These are phyloP conservation scores for Troglohyphantes excavatus DNA, from an alignment of 2,888 invertebrate species.

Conservation along the genomic window DNA sequence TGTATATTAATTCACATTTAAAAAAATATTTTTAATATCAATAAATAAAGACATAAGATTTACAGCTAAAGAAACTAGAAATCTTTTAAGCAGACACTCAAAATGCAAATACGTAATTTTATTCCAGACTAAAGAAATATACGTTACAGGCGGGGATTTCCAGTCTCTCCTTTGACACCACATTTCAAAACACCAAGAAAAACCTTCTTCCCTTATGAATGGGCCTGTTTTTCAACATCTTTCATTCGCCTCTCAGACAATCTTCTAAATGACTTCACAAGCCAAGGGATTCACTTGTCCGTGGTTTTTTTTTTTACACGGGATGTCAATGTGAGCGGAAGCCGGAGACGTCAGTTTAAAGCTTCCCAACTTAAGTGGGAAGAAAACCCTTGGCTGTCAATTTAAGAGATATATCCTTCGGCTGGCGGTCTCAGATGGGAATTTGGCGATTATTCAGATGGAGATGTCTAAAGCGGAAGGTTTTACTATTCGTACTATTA, in stretches of 20 bases:
- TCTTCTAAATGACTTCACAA: conserved; percentile 38
- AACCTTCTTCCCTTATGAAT: background rate
- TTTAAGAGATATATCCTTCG: conserved; percentile 56
- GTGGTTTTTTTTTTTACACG: conserved; percentile 2
- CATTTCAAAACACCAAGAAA: background rate
- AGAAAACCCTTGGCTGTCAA: conserved; percentile 53
- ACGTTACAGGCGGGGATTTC: background rate
- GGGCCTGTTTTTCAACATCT: background rate
- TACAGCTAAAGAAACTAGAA: no score
- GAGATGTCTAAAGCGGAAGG: conserved; percentile 8
- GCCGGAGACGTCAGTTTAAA: conserved; percentile 34
- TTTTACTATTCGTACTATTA: background rate
- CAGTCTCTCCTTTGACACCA: background rate
- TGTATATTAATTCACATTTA: no score
- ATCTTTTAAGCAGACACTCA: no score
- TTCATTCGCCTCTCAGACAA: conserved; percentile 2
- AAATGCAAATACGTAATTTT: no score
- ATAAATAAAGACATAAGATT: no score
- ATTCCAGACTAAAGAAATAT: background rate
- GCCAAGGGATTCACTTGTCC: conserved; percentile 25
- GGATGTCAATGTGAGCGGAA: conserved; percentile 33
- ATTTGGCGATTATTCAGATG: conserved; percentile 57
- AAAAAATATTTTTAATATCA: no score
- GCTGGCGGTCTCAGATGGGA: conserved; percentile 30
- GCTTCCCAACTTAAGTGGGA: conserved; percentile 14